Conservation (phyloP, 2,113 vertebrate species). For the Chrysemys picta region DNA sequence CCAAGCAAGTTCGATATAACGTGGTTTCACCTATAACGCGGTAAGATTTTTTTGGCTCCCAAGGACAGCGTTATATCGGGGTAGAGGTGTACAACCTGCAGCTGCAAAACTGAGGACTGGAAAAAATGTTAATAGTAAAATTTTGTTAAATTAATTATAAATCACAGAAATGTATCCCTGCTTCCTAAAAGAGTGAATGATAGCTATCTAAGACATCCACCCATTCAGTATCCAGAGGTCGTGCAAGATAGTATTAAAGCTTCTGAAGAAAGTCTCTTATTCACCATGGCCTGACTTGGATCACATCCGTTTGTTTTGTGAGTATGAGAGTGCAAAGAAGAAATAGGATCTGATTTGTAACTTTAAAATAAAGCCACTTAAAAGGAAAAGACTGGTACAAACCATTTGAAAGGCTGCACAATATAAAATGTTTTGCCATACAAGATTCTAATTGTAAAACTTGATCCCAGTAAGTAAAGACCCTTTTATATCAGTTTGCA, state of each 20-base stretch:
- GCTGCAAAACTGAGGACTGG: neutral
- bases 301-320: neutral
- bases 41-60: too few relatives aligned
- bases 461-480: constrained; percentile 9
- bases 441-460: neutral
- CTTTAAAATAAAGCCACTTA: neutral
- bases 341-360: neutral
- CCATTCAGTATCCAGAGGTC: neutral
- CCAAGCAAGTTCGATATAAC: too few relatives aligned
- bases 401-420: neutral
- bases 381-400: neutral
- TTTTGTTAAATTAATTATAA: neutral
- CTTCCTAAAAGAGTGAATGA: neutral
- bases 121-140: constrained; percentile 14
- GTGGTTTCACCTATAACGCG: too few relatives aligned
- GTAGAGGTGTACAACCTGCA: neutral
- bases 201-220: neutral
- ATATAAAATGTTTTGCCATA: neutral
- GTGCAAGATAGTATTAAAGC: neutral
- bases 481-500: neutral
- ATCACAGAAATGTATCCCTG: neutral
- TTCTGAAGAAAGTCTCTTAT: neutral
- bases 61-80: too few relatives aligned
- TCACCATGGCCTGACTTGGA: neutral
- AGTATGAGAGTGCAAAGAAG: neutral